A percentile compares a stretch with the other conserved stretches of the same genome.
Conservation (phyloP, 2,888 invertebrate genomes). For the Euzetes globulus region DNA sequence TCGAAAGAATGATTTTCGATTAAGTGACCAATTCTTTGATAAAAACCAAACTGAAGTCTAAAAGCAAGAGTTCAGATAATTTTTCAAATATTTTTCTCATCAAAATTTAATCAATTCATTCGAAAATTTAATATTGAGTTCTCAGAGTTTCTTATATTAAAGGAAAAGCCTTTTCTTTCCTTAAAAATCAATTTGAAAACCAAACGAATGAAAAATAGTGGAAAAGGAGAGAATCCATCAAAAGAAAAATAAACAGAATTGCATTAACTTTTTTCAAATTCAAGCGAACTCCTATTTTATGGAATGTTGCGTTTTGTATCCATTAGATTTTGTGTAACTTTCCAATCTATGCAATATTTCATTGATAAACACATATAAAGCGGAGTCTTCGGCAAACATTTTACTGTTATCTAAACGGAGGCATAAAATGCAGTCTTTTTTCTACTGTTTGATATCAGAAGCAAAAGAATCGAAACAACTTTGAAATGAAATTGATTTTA, state of each 20-base stretch:
- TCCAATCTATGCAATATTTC: conserved; percentile 20
- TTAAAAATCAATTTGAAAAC: background rate
- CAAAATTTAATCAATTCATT: background rate
- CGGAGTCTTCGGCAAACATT: background rate
- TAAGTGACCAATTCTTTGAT: too few relatives aligned
- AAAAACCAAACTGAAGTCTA: too few relatives aligned
- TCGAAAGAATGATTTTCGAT: too few relatives aligned
- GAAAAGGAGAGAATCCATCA: background rate
- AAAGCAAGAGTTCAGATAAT: too few relatives aligned
- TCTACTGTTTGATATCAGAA: background rate
- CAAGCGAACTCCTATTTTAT: background rate
- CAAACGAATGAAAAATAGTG: background rate
- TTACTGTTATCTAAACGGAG: background rate
- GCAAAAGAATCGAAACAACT: background rate
- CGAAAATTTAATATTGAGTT: background rate
- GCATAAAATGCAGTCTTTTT: background rate
- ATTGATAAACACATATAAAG: conserved; percentile 22
- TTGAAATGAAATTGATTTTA: conserved; percentile 17
- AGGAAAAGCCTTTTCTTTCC: background rate
- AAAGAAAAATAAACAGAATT: conserved; percentile 22
- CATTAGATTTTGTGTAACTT: conserved; percentile 7
- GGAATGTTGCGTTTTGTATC: background rate
- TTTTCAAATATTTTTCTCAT: background rate
- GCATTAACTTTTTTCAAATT: conserved; percentile 13
- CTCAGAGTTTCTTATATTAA: background rate